A percentile compares a stretch with the other conserved stretches of the same genome.
Conservation (phyloP, 1,140 invertebrate genomes). For the Scaptomyza montana region DNA sequence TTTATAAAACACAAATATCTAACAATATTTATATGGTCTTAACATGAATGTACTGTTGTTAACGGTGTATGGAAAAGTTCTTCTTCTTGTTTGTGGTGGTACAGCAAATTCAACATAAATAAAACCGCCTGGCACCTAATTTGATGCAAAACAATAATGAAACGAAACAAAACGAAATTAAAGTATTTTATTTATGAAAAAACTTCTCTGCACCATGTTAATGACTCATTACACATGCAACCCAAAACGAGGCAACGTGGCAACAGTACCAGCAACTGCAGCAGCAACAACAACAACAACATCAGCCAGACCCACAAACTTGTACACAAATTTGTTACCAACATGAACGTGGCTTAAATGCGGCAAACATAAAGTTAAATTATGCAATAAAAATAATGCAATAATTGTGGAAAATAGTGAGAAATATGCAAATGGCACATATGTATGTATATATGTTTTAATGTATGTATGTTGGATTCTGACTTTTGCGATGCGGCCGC, state of each 20-base stretch:
- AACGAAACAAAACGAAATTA: conserved; percentile 51
- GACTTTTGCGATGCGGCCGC: not conserved
- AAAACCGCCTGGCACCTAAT: conserved; percentile 71
- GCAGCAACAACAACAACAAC: conserved; percentile 12
- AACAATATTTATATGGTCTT: conserved; percentile 1
- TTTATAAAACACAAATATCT: conserved; percentile 2
- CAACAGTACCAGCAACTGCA: conserved; percentile 10
- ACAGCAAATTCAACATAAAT: conserved; percentile 62
- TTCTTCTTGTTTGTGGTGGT: not conserved
- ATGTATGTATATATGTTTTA: conserved; percentile 8
- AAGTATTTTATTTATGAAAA: conserved; percentile 43
- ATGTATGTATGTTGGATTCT: not conserved
- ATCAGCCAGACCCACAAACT: conserved; percentile 26
- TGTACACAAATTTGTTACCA: conserved; percentile 69
- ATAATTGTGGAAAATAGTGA: conserved; percentile 64
- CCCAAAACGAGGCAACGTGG: conserved; percentile 43
- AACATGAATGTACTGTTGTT: not conserved
- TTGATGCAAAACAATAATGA: conserved; percentile 62
- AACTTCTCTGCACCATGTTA: conserved; percentile 66
- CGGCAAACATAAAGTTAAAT: conserved; percentile 75
- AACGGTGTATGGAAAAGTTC: conserved; percentile 13
- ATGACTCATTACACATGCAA: conserved; percentile 81
- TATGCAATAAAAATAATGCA: conserved; percentile 77
- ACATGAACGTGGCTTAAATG: conserved; percentile 76
- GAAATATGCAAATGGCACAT: conserved; percentile 56